A percentile compares a stretch with the other conserved stretches of the same genome.
Conservation (phyloP, 2,797 vertebrate genomes). For the Mormyrus proboscirostris region DNA sequence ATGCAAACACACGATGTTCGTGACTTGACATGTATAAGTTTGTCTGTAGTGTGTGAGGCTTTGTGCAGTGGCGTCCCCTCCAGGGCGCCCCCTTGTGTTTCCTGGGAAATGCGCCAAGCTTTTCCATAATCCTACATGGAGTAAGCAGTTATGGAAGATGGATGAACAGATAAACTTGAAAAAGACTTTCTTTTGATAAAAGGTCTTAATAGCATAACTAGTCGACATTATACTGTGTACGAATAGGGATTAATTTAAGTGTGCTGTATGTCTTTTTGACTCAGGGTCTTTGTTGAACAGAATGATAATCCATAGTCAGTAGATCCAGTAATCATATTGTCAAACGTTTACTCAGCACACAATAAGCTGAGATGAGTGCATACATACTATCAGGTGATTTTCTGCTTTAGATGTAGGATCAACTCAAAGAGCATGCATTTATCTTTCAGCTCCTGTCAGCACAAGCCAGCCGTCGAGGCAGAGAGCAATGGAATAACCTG, state of each 20-base stretch:
- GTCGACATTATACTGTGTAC: constrained; percentile 22
- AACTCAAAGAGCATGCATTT: constrained; percentile 20
- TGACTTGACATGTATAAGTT: background rate
- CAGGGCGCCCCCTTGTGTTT: background rate
- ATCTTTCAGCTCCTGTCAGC: constrained; percentile 10
- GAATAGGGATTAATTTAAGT: constrained; percentile 27
- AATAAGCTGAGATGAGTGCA: constrained; percentile 23
- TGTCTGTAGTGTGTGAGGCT: background rate
- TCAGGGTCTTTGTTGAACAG: constrained; percentile 22
- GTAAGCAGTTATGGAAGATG: background rate
- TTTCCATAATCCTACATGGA: background rate
- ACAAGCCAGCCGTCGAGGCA: background rate
- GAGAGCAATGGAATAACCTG: constrained; percentile 18
- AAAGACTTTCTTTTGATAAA: background rate
- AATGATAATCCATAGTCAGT: constrained; percentile 26
- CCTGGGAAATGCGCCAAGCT: background rate
- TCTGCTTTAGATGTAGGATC: constrained; percentile 29
- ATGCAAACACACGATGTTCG: background rate
- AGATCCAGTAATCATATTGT: constrained; percentile 20
- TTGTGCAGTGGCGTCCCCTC: background rate
- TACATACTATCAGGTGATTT: constrained; percentile 18
- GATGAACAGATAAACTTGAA: background rate
- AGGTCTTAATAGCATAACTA: constrained; percentile 24
- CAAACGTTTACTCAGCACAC: constrained; percentile 31
- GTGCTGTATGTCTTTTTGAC: constrained; percentile 30